Base-by-base conservation (phyloP, 2,888 invertebrate genomes). In the Onchidella celtica region DNA sequence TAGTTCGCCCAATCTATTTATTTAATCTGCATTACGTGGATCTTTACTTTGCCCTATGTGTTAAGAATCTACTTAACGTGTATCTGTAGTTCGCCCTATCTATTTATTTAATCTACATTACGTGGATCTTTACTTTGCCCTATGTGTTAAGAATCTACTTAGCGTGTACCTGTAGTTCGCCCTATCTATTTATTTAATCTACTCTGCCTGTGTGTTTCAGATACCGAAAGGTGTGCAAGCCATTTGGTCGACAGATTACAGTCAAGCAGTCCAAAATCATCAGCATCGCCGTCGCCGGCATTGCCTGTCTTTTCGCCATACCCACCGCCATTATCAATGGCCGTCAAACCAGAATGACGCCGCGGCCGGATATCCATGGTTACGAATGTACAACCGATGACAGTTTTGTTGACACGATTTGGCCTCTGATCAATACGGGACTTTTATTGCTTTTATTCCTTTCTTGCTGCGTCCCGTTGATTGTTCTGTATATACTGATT, bases 271-370 rank as follows among this genome's bases (percentile, higher is more conserved):
- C 76, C 3, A 66, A 55, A 21, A 66, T 79, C 3, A 59, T 77
- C 4, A 63, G 72, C 32, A 24, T 70, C 9, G 29, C 38, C 21
- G 3, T 74, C 17, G 66, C 79, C 1, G 11, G 59, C 14, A 36
- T 40, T 14, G 38, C 70, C 3, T 6, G 69, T 2, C 3, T 63
- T 17, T 73, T 73, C 29, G 68, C 79, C 0, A 21, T 80, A 4
- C 79, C 79, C 1, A 69, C 57, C 74, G 74, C 34, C 11, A 40
- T 81, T 40, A 74, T 81, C 40, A 81, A 81, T n/a, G 81, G 75
- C 29, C 57, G 68, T 0, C 74, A 74, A 29, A 74, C 80, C 9
- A 74, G 59, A 14, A 17, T 0, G 4, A 79, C 70, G 9, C 78
- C 69, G 27, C 40, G 61, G 38, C 32, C 40, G 3, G 75, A 61